phyloP scores from a whole-genome alignment of 2,888 invertebrate genomes.

The Cephus runcator region DNA sequence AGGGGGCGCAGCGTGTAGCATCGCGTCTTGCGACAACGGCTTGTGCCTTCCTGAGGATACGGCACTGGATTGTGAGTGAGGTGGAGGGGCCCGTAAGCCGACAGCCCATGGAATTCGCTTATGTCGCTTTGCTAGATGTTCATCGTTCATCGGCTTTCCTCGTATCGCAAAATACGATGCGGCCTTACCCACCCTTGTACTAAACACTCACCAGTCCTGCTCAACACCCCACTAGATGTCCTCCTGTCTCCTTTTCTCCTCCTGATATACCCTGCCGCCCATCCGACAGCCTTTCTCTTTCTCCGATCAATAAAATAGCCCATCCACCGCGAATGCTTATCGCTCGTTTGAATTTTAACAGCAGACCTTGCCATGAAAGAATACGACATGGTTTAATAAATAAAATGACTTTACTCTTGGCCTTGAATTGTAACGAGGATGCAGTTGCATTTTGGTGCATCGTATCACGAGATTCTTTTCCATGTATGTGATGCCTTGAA shows the following conservation, averaged over 20 bases:
- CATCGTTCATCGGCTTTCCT: constrained; percentile 36
- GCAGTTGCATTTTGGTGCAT: neutral
- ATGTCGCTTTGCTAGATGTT: constrained; percentile 17
- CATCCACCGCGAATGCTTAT: constrained; percentile 55
- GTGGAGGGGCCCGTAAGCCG: neutral
- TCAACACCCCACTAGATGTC: constrained; percentile 13
- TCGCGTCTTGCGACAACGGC: constrained; percentile 34
- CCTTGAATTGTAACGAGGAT: neutral
- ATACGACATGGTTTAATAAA: neutral
- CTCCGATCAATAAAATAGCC: constrained; percentile 62
- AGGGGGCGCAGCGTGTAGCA: constrained; percentile 32
- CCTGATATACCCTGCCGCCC: constrained; percentile 36
- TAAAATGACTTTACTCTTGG: neutral
- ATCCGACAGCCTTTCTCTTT: constrained; percentile 45
- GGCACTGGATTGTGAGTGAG: neutral
- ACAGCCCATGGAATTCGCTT: neutral
- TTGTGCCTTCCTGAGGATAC: neutral
- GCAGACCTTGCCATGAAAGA: constrained; percentile 19
- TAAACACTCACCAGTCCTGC: neutral
- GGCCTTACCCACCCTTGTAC: constrained; percentile 27
- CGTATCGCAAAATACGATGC: constrained; percentile 44
- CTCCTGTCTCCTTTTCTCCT: constrained; percentile 19
- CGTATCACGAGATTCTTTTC: neutral
- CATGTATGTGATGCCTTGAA: neutral
- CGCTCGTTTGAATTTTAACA: constrained; percentile 48